A percentile compares a stretch with the other conserved stretches of the same genome.
phyloP scores from a whole-genome alignment of 2,888 invertebrate species.

The Chrysolina oricalcia region DNA sequence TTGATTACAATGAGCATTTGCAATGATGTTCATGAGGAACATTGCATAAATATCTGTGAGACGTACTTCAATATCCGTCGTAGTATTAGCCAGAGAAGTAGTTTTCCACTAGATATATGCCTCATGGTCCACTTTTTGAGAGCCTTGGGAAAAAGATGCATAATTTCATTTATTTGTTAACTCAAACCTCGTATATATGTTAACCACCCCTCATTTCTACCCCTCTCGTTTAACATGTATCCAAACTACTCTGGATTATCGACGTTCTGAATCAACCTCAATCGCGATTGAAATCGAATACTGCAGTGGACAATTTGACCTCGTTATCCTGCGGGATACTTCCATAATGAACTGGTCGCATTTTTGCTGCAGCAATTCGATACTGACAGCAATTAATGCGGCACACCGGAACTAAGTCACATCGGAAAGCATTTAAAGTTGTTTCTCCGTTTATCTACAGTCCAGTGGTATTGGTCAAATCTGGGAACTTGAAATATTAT shows the following conservation, averaged over 20 bases:
- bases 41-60: too few species aligned
- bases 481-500: neutral
- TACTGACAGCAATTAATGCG: constrained; percentile 20
- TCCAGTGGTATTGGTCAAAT: neutral
- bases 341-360: neutral
- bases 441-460: neutral
- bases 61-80: too few species aligned
- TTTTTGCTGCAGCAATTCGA: constrained; percentile 6
- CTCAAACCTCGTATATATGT: neutral
- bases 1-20: too few species aligned
- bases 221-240: neutral
- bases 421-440: constrained; percentile 4
- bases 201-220: neutral
- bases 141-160: too few species aligned
- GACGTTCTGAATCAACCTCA: neutral
- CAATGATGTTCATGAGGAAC: too few species aligned
- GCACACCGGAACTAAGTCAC: constrained; percentile 13
- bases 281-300: neutral
- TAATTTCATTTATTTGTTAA: too few species aligned
- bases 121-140: too few species aligned
- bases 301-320: constrained; percentile 6
- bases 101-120: too few species aligned
- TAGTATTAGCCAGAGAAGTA: too few species aligned
- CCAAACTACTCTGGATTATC: neutral
- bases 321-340: constrained; percentile 16